These are phyloP conservation scores for Dasysyrphus albostriatus DNA, from an alignment of 2,888 invertebrate genomes.

Conservation along the genomic window DNA sequence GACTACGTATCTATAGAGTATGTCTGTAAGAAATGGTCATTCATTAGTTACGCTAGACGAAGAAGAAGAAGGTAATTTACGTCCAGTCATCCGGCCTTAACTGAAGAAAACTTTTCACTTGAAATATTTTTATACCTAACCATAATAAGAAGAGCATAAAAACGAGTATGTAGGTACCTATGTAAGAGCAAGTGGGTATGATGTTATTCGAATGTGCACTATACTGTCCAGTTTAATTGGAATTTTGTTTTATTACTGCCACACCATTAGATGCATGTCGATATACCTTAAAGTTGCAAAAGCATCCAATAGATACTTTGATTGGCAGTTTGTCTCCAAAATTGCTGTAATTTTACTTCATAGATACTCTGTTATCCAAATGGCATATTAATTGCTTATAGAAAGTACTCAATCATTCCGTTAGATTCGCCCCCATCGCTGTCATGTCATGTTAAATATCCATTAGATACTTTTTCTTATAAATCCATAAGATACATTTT, in stretches of 20 bases:
- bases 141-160: slow-evolving; percentile 1
- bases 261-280: slow-evolving; percentile 4
- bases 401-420: slow-evolving; percentile 50
- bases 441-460: slow-evolving; percentile 57
- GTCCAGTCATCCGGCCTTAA: slow-evolving; percentile 40
- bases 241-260: slow-evolving; percentile 52
- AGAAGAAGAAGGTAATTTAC: slow-evolving; percentile 59
- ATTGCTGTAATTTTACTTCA: slow-evolving; percentile 35
- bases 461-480: slow-evolving; percentile 39
- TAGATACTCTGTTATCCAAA: background rate
- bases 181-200: background rate
- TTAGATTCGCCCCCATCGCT: slow-evolving; percentile 39
- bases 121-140: slow-evolving; percentile 45
- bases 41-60: slow-evolving; percentile 70
- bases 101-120: slow-evolving; percentile 71
- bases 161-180: no score
- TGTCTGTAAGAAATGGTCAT: slow-evolving; percentile 45
- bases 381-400: slow-evolving; percentile 49
- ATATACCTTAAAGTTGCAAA: slow-evolving; percentile 12
- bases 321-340: slow-evolving; percentile 50
- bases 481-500: slow-evolving; percentile 22
- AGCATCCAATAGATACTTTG: slow-evolving; percentile 32
- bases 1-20: background rate
- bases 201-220: slow-evolving; percentile 16
- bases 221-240: slow-evolving; percentile 63